phyloP scores from a whole-genome alignment of 2,113 vertebrate genomes.

The Mormyrus lacerda region DNA sequence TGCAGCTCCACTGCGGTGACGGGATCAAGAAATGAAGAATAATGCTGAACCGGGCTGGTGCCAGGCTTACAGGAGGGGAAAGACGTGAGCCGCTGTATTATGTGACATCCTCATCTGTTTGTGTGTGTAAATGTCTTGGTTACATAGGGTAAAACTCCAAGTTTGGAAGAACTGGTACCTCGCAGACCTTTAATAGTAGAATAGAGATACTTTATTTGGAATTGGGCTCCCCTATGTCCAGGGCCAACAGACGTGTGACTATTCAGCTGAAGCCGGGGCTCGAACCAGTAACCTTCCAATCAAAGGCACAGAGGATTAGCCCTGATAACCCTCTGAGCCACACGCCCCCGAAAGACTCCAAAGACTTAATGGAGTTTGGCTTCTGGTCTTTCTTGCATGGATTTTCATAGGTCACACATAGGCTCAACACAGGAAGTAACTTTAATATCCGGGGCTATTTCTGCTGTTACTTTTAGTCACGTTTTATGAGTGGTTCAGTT shows the following conservation, averaged over 20 bases:
- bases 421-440: not conserved
- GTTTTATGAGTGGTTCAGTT: not conserved
- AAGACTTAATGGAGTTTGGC: not conserved
- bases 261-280: not conserved
- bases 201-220: not conserved
- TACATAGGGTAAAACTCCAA: not conserved
- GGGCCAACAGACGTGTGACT: not conserved
- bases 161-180: not conserved
- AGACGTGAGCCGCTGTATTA: not conserved
- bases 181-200: not conserved
- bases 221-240: not conserved
- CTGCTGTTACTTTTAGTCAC: not conserved
- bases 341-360: not conserved
- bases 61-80: not conserved
- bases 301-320: not conserved
- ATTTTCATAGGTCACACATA: not conserved
- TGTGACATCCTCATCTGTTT: not conserved
- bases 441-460: not conserved
- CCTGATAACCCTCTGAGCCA: not conserved
- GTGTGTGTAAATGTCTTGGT: not conserved
- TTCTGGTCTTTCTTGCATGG: not conserved
- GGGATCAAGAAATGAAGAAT: not conserved
- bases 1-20: not conserved
- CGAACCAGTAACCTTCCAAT: not conserved
- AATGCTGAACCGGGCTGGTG: not conserved